These are phyloP conservation scores for Solenopsis fugax DNA, from an alignment of 1,140 invertebrate species.

Conservation along the genomic window DNA sequence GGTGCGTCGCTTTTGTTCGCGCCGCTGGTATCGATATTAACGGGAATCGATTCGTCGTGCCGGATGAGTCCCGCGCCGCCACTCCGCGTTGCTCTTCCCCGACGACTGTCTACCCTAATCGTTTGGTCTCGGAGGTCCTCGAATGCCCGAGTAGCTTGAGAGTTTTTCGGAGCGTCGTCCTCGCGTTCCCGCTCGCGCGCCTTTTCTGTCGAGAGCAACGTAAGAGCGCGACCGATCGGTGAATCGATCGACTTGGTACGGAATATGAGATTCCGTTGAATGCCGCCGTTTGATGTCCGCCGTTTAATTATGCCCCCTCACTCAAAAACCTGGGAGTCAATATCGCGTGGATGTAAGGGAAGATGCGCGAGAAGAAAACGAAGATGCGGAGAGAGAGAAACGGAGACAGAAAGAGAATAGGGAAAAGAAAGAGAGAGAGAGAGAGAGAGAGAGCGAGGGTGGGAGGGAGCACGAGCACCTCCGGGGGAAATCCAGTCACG, in stretches of 20 bases:
- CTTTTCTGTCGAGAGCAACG: conserved; percentile 53
- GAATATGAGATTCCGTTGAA: conserved; percentile 60
- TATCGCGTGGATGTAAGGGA: conserved; percentile 39
- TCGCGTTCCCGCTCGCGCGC: conserved; percentile 59
- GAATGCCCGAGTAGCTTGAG: conserved; percentile 1
- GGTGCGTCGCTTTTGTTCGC: conserved; percentile 71
- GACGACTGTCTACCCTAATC: conserved; percentile 44
- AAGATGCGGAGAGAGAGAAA: conserved; percentile 10
- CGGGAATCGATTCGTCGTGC: conserved; percentile 79
- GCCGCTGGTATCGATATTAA: conserved; percentile 79
- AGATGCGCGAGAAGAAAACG: conserved; percentile 54
- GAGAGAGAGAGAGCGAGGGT: background rate
- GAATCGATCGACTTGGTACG: conserved; percentile 55
- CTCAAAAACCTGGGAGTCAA: conserved; percentile 59
- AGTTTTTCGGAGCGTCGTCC: conserved; percentile 63
- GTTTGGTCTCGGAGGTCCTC: conserved; percentile 49
- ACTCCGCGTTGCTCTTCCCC: conserved; percentile 33
- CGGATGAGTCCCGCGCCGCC: conserved; percentile 13
- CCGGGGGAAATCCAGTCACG: conserved; percentile 61
- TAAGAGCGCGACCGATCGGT: conserved; percentile 58
- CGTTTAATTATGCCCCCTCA: conserved; percentile 63
- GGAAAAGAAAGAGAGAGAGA: background rate
- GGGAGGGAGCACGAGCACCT: background rate
- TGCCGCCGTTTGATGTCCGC: conserved; percentile 58
- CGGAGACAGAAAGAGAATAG: background rate